Percentiles rank a stretch among this genome's conserved stretches.
phyloP scores from a whole-genome alignment of 1,140 invertebrate genomes.

The Luehdorfia chinensis region DNA sequence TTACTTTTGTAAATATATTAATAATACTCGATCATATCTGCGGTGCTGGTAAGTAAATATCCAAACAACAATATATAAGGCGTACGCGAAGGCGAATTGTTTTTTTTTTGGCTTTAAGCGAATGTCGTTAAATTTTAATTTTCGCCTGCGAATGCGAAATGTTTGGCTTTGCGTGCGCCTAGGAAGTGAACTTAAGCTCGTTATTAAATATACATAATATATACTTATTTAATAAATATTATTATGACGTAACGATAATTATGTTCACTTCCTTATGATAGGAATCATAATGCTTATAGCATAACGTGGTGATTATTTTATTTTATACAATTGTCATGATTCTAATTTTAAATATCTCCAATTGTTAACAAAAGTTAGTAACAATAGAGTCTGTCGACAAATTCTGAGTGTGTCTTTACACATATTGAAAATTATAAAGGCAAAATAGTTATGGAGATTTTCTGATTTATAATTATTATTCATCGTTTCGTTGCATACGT shows the following conservation, averaged over 20 bases:
- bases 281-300: neutral
- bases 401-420: neutral
- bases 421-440: neutral
- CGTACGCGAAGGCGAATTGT: slow-evolving; percentile 49
- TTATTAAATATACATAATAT: slow-evolving; percentile 9
- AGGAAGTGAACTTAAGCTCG: slow-evolving; percentile 26
- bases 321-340: neutral
- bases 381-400: neutral
- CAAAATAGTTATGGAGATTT: neutral
- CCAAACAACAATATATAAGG: slow-evolving; percentile 27
- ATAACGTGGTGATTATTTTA: neutral
- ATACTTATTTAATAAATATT: neutral
- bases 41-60: slow-evolving; percentile 35
- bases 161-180: slow-evolving; percentile 55
- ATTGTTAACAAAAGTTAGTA: neutral
- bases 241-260: neutral
- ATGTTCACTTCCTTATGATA: neutral
- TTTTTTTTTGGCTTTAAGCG: slow-evolving; percentile 26
- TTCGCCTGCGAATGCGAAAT: slow-evolving; percentile 33
- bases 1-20: slow-evolving; percentile 49
- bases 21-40: slow-evolving; percentile 23
- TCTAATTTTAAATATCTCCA: neutral
- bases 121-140: slow-evolving; percentile 26
- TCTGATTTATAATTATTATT: too few relatives aligned
- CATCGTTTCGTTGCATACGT: too few relatives aligned